Evolutionary conservation across 2,888 invertebrate species (phyloP), one percentile per base, ranked within the genome.

Genomic region (Platycheirus rosarum): DNA sequence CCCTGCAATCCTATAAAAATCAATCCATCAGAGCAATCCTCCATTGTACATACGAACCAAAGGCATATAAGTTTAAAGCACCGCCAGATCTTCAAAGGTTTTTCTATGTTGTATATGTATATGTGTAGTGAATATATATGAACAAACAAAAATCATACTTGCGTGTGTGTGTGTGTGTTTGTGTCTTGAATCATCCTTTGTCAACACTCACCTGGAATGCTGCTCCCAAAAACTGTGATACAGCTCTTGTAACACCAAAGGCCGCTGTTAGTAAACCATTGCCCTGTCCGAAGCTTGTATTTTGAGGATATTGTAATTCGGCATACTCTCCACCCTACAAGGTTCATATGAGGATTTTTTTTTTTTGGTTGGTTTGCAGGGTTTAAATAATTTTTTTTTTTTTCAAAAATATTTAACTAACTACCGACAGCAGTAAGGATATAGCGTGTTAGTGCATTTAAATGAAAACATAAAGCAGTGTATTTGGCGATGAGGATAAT

Each of bases 171-270:
- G 16, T 26, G 26, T 48, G 48, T 60, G 18, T 51, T 26, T 40
- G 16, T 20, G 18, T 2, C 13, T 55, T 55, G n/a, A 51, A 26
- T 29, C 42, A 44, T 75, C 37, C 29, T 51, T 74, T 29, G 7
- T 57, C 20, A 40, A 20, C 37, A 84, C 84, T 85, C 82, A 95
- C 95, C 93, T 95, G 94, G 87, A 95, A 92, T 68, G 95, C 95
- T 87, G 94, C 93, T 86, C 95, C 95, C 86, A 95, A 92, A 90
- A 95, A 95, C 89, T 94, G 93, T 77, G 95, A 94, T 88, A 95
- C 95, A 1, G 95, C 94, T 89, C 94, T 93, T 26, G 95, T 95
- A 79, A 95, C 95, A 86, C 95, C 95, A 85, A 95, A 93, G 74
- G 95, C 95, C 14, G 95, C 94, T 68, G 93, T 94, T 57, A 95